Percentiles rank a stretch among this genome's conserved stretches.
These are phyloP conservation scores for Merops nubicus DNA, from an alignment of 2,113 vertebrate genomes.

Conservation along the genomic window DNA sequence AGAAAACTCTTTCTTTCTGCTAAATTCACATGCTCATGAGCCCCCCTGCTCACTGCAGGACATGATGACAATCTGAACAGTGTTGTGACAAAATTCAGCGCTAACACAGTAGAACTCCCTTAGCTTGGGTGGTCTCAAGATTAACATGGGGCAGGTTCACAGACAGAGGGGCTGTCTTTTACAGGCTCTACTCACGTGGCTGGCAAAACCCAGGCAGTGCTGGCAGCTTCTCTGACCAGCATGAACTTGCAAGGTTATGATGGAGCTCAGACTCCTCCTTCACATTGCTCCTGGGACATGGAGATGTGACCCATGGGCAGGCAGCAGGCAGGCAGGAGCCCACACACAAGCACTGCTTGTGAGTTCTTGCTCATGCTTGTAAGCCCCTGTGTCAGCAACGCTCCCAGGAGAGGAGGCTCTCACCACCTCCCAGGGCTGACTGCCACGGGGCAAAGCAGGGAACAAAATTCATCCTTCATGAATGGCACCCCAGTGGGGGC, in stretches of 20 bases:
- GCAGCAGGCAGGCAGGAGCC: neutral
- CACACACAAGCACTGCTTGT: fast-evolving
- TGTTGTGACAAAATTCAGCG: neutral
- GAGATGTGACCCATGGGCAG: neutral
- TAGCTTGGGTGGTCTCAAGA: neutral
- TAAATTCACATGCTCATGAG: neutral
- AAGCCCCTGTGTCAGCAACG: neutral
- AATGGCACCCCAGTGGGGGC: fast-evolving
- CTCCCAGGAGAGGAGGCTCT: neutral
- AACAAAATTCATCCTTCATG: conserved; percentile 9
- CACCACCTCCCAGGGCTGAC: fast-evolving
- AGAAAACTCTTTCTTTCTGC: neutral
- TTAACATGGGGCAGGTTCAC: fast-evolving
- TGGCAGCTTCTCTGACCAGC: fast-evolving
- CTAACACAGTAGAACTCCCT: neutral
- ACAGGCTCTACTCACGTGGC: fast-evolving
- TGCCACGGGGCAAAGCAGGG: neutral
- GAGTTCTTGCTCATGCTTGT: fast-evolving
- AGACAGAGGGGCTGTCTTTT: neutral
- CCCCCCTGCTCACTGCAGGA: neutral
- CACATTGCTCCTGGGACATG: fast-evolving
- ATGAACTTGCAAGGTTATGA: neutral
- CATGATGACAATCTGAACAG: neutral
- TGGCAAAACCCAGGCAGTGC: neutral
- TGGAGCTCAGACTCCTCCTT: neutral